Evolutionary conservation across 2,888 invertebrate species (phyloP).

Genomic region (Dryobotodes eremita): DNA sequence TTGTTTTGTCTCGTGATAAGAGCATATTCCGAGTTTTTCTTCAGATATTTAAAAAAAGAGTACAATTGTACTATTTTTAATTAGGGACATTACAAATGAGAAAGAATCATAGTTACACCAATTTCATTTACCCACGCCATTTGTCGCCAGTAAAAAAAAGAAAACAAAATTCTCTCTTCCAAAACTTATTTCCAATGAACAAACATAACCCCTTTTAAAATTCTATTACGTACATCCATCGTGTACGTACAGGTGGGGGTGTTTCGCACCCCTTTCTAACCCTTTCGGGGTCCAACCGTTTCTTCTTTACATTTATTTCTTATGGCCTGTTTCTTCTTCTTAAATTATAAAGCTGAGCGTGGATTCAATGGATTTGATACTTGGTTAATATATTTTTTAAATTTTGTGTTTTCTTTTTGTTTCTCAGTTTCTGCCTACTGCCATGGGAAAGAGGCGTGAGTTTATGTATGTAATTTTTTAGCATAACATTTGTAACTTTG

Average conservation of each 20-base stretch:
- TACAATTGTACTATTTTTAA: no score
- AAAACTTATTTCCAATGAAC: conserved; percentile 68
- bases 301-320: conserved; percentile 91
- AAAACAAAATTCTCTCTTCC: conserved; percentile 34
- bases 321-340: conserved; percentile 91
- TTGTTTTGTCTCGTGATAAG: not conserved
- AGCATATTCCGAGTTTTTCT: not conserved
- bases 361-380: conserved; percentile 81
- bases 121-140: not conserved
- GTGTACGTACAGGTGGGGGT: conserved; percentile 85
- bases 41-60: no score
- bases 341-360: conserved; percentile 88
- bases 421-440: not conserved
- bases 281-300: conserved; percentile 90
- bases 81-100: not conserved
- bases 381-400: conserved; percentile 64
- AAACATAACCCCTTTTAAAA: conserved; percentile 70
- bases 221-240: conserved; percentile 73
- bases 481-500: not conserved
- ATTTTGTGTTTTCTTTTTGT: not conserved
- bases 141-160: not conserved
- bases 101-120: not conserved
- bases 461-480: not conserved
- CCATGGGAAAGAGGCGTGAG: not conserved
- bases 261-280: conserved; percentile 87